Percentiles rank a stretch among this genome's conserved stretches.
These are phyloP conservation scores for Notodromas monacha DNA, from an alignment of 2,888 invertebrate genomes.

Conservation along the genomic window DNA sequence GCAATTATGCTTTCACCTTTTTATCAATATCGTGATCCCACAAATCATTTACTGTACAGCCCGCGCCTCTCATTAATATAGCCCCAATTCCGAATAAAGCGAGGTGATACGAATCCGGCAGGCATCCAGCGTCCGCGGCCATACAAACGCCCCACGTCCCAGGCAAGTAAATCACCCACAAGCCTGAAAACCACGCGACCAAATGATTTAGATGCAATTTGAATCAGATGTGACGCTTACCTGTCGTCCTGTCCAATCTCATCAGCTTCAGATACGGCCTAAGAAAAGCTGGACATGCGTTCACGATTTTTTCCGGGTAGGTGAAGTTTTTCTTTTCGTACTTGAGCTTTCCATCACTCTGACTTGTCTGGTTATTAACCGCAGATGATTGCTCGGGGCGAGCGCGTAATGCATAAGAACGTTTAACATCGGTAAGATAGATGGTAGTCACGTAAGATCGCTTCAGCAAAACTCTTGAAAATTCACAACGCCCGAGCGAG, in stretches of 20 bases:
- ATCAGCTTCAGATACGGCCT: slow-evolving; percentile 41
- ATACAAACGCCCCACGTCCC: slow-evolving; percentile 80
- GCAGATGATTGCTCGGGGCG: no score
- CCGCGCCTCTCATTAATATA: slow-evolving; percentile 78
- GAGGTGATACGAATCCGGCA: slow-evolving; percentile 33
- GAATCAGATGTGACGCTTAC: no score
- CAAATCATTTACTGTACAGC: slow-evolving; percentile 87
- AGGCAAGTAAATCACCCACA: slow-evolving; percentile 83
- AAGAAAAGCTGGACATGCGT: background rate
- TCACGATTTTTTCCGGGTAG: background rate
- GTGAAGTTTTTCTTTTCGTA: no score
- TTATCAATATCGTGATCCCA: slow-evolving; percentile 50
- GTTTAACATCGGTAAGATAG: no score
- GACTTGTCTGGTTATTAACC: no score
- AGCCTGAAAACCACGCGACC: slow-evolving; percentile 22
- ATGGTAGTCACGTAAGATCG: no score
- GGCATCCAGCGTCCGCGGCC: slow-evolving; percentile 35
- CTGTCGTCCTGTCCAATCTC: slow-evolving; percentile 59
- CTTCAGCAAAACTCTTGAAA: no score
- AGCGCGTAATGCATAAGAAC: no score
- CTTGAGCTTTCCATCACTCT: no score
- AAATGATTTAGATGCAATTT: slow-evolving; percentile 11
- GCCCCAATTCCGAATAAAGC: slow-evolving; percentile 60
- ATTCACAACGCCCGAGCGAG: no score
- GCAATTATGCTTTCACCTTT: no score